Percentiles rank a stretch among this genome's conserved stretches.
These are phyloP conservation scores for Dascillus cervinus DNA, from an alignment of 2,888 invertebrate species.

Conservation along the genomic window DNA sequence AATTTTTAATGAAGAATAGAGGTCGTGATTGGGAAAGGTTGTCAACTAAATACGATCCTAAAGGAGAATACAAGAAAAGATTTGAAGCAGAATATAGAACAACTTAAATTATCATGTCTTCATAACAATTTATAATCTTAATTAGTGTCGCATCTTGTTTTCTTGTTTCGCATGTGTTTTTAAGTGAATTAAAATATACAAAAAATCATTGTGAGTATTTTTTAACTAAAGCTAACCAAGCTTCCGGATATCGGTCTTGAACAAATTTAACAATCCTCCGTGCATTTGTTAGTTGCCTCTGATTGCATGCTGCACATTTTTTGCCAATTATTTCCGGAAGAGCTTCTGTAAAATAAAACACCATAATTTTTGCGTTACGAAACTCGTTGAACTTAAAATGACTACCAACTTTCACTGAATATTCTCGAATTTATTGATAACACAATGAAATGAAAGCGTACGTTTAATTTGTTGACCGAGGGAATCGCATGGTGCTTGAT, in stretches of 20 bases:
- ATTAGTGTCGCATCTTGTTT: no score
- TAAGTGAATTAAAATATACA: no score
- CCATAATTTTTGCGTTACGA: not conserved
- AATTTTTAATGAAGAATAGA: conserved; percentile 54
- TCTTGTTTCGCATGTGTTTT: no score
- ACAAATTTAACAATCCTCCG: conserved; percentile 47
- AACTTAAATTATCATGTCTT: no score
- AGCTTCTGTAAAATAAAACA: conserved; percentile 40
- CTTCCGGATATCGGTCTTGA: conserved; percentile 46
- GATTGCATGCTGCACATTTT: conserved; percentile 47
- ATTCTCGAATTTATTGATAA: no score
- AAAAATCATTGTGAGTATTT: conserved; percentile 43
- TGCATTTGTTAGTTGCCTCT: conserved; percentile 45
- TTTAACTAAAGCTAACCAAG: conserved; percentile 44
- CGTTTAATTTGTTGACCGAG: conserved; percentile 55
- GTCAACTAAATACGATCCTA: conserved; percentile 60
- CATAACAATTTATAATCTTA: no score
- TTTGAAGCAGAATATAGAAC: no score
- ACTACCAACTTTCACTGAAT: no score
- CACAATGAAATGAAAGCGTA: no score
- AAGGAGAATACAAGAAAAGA: conserved; percentile 53
- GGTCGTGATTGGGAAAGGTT: conserved; percentile 61
- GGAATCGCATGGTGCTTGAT: conserved; percentile 51
- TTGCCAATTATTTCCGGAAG: conserved; percentile 50
- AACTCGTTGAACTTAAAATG: not conserved